Percentiles rank a stretch among this genome's conserved stretches.
Evolutionary conservation across 2,797 vertebrate genomes (phyloP).

Genomic region (Chaetophractus vellerosus): DNA sequence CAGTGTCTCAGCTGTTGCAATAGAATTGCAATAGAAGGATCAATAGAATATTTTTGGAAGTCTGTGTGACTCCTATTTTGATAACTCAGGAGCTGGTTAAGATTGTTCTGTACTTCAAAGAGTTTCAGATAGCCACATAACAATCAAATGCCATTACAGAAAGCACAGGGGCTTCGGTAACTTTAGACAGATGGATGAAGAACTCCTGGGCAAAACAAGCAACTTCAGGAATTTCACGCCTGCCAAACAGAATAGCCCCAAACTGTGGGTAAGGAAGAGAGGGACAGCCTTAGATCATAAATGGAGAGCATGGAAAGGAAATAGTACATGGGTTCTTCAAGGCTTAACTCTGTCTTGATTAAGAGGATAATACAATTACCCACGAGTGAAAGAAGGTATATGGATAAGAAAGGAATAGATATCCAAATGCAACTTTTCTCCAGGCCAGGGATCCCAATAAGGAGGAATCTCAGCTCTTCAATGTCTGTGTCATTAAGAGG

Average conservation of each 20-base stretch:
- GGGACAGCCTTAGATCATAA: constrained; percentile 32
- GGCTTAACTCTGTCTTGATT: constrained; percentile 59
- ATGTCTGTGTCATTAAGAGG: background rate
- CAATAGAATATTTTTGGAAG: constrained; percentile 39
- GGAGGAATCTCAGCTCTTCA: constrained; percentile 53
- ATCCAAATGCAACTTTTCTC: constrained; percentile 55
- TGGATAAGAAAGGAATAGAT: constrained; percentile 46
- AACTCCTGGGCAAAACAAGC: constrained; percentile 87
- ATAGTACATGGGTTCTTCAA: background rate
- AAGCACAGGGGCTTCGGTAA: constrained; percentile 53
- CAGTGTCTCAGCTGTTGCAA: constrained; percentile 56
- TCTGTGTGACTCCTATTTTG: constrained; percentile 21
- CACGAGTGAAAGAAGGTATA: constrained; percentile 57
- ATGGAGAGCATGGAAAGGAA: constrained; percentile 64
- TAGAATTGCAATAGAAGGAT: constrained; percentile 52
- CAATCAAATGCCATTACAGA: constrained; percentile 83
- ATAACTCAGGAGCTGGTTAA: constrained; percentile 31
- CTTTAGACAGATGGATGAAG: constrained; percentile 83
- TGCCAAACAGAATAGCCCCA: constrained; percentile 26
- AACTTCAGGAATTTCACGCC: constrained; percentile 15
- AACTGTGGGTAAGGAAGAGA: constrained; percentile 48
- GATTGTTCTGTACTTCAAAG: constrained; percentile 50
- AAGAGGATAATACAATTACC: constrained; percentile 50
- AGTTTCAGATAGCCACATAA: constrained; percentile 67
- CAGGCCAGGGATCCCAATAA: constrained; percentile 55